phyloP scores from a whole-genome alignment of 2,888 invertebrate genomes.

The Blomia tropicalis region DNA sequence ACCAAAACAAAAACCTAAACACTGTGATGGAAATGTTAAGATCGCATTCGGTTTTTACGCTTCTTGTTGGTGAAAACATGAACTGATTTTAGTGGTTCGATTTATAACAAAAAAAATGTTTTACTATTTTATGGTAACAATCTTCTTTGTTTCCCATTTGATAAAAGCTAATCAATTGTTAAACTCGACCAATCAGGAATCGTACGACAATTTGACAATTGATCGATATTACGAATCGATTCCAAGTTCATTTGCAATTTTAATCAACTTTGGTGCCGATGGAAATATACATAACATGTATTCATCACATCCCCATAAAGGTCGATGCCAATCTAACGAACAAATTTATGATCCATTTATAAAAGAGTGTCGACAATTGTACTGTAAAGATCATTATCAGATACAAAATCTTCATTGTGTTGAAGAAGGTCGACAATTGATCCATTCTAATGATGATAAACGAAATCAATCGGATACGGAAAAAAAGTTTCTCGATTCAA shows the following conservation, averaged over 20 bases:
- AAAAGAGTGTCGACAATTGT: constrained; percentile 26
- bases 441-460: neutral
- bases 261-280: constrained; percentile 29
- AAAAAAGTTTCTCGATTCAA: constrained; percentile 14
- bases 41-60: no score
- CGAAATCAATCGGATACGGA: neutral
- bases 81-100: no score
- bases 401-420: constrained; percentile 27
- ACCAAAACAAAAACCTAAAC: no score
- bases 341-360: constrained; percentile 30
- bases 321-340: constrained; percentile 18
- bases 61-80: no score
- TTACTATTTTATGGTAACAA: no score
- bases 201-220: no score
- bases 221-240: neutral
- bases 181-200: no score
- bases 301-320: constrained; percentile 26
- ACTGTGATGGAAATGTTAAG: no score
- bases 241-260: constrained; percentile 27
- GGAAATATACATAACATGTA: constrained; percentile 26
- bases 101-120: no score
- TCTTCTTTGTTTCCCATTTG: no score
- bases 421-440: neutral
- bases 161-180: no score
- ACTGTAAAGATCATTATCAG: constrained; percentile 28